Evolutionary conservation across 2,113 vertebrate genomes (phyloP), one percentile per base, ranked within the genome.

Genomic region (Mustela lutreola): DNA sequence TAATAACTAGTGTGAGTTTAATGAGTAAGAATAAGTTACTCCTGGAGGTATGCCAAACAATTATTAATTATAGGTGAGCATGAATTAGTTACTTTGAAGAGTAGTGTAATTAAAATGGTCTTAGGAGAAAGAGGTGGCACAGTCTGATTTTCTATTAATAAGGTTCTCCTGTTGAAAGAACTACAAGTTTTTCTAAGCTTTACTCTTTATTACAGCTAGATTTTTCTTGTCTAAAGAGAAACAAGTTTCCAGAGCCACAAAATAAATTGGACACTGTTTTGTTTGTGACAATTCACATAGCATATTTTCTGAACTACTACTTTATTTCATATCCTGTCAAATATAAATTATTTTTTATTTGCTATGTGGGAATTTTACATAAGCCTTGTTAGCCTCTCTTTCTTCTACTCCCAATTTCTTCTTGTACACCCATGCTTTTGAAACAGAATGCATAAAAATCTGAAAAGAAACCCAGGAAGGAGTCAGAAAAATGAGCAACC

Each of bases 331-430:
- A 33, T 70, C 36, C 22, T 95, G 56, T 65, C 81, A 85, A 73
- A 88, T 94, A 89, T 14, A 88, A 92, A 84, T 92, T 84, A 80
- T 75, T 67, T 89, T 81, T 94, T 75, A 48, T 62, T 22, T 93
- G 39, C 3, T 84, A 7, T 50, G 22, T 78, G 36, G 10, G 4
- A 76, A 84, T 50, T 91, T 96, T 94, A 91, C 11, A n/a, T 80
- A 63, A 78, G 7, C 0, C 8, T 88, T n/a, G 10, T 67, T 87
- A 36, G 70, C 3, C 39, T 81, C 19, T 83, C 58, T 45, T 75
- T 28, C 16, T 65, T 94, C 5, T 76, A 56, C n/a, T 84, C 7
- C 50, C 1, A 58, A n/a, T 89, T 92, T 87, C 73, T n/a, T 88
- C 12, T 80, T 45, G 0, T 67, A 24, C 48, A 50, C 31, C 7